Conservation (phyloP, 1,140 invertebrate species). For the Nomia melanderi region DNA sequence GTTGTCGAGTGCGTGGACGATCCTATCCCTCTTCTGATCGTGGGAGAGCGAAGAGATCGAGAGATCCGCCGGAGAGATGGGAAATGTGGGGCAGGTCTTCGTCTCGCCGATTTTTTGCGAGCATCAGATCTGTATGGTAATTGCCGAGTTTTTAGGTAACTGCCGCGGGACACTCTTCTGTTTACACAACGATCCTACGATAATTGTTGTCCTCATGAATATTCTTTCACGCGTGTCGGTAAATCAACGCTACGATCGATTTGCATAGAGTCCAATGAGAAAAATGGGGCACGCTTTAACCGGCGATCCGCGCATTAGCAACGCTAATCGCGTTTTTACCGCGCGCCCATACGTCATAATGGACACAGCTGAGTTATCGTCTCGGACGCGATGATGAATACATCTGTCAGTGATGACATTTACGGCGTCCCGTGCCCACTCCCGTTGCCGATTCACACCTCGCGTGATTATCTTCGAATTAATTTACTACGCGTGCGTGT, state of each 20-base stretch:
- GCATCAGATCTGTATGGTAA: too few relatives aligned
- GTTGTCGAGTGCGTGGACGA: constrained; percentile 68
- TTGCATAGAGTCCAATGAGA: not conserved
- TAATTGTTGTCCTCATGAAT: not conserved
- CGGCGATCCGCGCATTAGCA: constrained; percentile 1
- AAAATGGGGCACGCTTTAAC: not conserved
- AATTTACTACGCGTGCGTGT: constrained; percentile 19
- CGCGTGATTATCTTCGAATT: constrained; percentile 28
- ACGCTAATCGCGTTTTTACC: constrained; percentile 24
- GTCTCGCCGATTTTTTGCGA: not conserved
- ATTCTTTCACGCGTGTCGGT: not conserved
- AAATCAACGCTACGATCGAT: not conserved
- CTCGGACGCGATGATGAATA: not conserved
- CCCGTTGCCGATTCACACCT: constrained; percentile 8
- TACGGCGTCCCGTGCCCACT: constrained; percentile 15
- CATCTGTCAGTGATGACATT: constrained; percentile 32
- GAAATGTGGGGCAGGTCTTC: not conserved
- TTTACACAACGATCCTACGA: not conserved
- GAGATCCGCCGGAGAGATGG: constrained; percentile 11
- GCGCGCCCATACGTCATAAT: not conserved
- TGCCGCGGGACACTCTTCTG: not conserved
- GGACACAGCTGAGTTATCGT: not conserved
- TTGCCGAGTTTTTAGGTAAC: not conserved
- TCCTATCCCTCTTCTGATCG: constrained; percentile 68
- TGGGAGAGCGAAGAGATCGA: constrained; percentile 66